Evolutionary conservation across 1,140 invertebrate species (phyloP), one percentile per base, ranked within the genome.

Genomic region (Euura lappo): DNA sequence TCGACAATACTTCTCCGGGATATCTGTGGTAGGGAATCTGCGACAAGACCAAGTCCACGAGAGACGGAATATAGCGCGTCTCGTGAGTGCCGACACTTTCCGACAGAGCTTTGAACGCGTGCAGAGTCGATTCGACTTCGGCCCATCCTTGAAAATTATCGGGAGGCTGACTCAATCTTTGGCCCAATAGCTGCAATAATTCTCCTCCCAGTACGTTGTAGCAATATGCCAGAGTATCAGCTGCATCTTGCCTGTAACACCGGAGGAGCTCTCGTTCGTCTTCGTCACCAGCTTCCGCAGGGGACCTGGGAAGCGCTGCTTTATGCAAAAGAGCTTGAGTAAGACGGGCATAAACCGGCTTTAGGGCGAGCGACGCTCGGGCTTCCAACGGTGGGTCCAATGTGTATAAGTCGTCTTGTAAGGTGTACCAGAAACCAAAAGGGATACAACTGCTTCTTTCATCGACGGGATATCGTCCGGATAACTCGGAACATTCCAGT

Each of bases 181-280:
- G 85, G 28, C 90, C 90, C 42, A 95, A 82, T 51, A 93, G 89
- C 46, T 91, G 89, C 7, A 96, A 79, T 74, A 95, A 90, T 77
- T 92, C 90, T 28, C 93, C 90, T 60, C 92, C 90, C 2, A 97
- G 85, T 1, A 97, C 91, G 78, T 91, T 92, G 82, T 93, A 95
- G 85, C 95, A 96, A 83, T 97, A 97, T 86, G 94, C 93, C 82
- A 97, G 92, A 43, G 95, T 96, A 85, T 98, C 96, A 0, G 94
- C 93, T 66, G 96, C 93, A 78, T 98, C 97, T 86, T 97, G 96
- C 70, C 97, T 89, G 81, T 98, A 98, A 86, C 96, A 97, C 6
- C 96, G 88, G 77, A 98, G 94, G 6, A 93, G 87, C 87, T 98
- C 96, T 67, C 92, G 91, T 79, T 98, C 96, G 70, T 97, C 95